A percentile compares a stretch with the other conserved stretches of the same genome.
These are phyloP conservation scores for Dascyllus trimaculatus DNA, from an alignment of 2,113 vertebrate genomes.

Conservation along the genomic window DNA sequence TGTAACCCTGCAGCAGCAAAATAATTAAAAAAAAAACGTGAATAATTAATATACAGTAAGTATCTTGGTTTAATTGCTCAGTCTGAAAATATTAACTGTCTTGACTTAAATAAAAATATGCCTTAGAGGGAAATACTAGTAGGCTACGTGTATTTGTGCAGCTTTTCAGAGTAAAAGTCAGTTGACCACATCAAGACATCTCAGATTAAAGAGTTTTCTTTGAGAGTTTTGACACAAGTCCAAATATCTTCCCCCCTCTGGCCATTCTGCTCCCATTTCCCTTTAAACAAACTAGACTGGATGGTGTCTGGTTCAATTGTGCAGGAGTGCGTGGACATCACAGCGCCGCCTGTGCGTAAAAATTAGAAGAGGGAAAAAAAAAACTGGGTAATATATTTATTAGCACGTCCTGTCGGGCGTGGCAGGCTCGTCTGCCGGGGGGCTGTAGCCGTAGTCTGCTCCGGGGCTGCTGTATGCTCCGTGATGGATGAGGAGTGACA, in stretches of 20 bases:
- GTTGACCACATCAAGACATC: background rate
- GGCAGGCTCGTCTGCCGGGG: conserved; percentile 61
- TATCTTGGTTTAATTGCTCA: background rate
- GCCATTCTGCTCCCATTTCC: background rate
- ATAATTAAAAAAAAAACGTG: background rate
- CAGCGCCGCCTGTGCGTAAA: conserved; percentile 60
- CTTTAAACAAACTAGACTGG: background rate
- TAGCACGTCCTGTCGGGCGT: conserved; percentile 76
- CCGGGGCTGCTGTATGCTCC: conserved; percentile 69
- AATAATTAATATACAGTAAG: background rate
- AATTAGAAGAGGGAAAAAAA: background rate
- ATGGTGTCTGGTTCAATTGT: background rate
- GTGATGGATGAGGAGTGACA: conserved; percentile 89
- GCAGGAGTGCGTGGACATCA: background rate
- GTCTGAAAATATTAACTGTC: background rate
- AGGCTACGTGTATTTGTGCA: background rate
- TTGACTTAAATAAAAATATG: background rate
- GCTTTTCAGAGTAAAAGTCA: background rate
- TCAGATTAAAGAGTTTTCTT: background rate
- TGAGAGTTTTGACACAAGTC: conserved; percentile 5
- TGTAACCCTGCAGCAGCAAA: background rate
- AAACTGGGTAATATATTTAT: conserved; percentile 43
- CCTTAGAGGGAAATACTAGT: background rate
- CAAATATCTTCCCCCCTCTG: background rate
- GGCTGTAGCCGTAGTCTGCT: conserved; percentile 63